These are phyloP conservation scores for Patella pellucida DNA, from an alignment of 2,888 invertebrate species.

Conservation along the genomic window DNA sequence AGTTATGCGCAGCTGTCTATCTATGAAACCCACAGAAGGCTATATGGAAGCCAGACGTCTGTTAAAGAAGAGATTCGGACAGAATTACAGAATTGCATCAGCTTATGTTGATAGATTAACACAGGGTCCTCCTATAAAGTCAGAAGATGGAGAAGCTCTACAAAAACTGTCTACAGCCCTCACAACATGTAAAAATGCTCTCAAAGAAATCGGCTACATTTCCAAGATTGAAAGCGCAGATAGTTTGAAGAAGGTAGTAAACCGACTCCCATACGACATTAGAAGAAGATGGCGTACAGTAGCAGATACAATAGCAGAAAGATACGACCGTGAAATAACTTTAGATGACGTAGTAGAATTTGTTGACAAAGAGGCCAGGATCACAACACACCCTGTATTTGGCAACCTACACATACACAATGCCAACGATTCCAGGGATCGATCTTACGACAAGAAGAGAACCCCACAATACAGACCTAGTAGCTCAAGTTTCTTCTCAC, in stretches of 20 bases:
- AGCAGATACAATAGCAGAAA: constrained; percentile 18
- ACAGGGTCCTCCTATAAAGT: constrained; percentile 7
- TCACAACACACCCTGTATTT: not conserved
- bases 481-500: not conserved
- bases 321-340: not conserved
- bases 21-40: constrained; percentile 7
- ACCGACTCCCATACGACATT: constrained; percentile 28
- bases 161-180: constrained; percentile 33
- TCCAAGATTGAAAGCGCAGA: constrained; percentile 20
- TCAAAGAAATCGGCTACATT: constrained; percentile 12
- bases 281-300: constrained; percentile 28
- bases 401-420: not conserved
- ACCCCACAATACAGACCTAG: not conserved
- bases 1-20: constrained; percentile 16
- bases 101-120: constrained; percentile 8
- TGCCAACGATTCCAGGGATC: not conserved
- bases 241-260: constrained; percentile 26
- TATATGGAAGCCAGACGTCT: constrained; percentile 8
- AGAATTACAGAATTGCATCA: constrained; percentile 8
- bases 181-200: constrained; percentile 30
- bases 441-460: not conserved
- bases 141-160: constrained; percentile 24
- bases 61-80: constrained; percentile 16
- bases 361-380: not conserved
- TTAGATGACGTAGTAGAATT: constrained; percentile 7